Evolutionary conservation across 2,113 vertebrate genomes (phyloP).

Genomic region (Myrmecophaga tridactyla): DNA sequence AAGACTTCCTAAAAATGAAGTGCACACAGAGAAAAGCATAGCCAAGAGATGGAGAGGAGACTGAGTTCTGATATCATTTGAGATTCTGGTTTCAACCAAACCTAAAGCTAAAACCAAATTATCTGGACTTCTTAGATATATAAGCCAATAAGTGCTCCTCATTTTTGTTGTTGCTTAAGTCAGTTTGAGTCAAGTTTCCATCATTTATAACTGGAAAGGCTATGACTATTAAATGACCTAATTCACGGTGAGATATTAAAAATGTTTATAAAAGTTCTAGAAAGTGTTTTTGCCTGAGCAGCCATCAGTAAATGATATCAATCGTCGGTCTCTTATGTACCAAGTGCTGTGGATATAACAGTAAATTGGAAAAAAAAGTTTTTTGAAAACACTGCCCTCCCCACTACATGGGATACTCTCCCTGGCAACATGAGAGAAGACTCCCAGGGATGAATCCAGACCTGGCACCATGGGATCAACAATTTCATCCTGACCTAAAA

Average conservation of each 20-base stretch:
- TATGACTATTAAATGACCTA: fast-evolving
- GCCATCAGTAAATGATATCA: not conserved
- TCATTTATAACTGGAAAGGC: not conserved
- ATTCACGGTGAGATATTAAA: not conserved
- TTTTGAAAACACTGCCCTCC: too few species aligned
- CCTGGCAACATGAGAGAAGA: too few species aligned
- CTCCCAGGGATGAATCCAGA: too few species aligned
- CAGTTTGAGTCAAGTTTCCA: not conserved
- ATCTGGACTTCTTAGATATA: not conserved
- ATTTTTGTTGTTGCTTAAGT: not conserved
- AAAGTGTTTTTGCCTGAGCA: not conserved
- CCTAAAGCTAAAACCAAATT: not conserved
- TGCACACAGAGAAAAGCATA: not conserved
- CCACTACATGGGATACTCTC: too few species aligned
- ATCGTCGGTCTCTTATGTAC: not conserved
- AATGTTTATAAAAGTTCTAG: not conserved
- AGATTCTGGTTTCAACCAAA: not conserved
- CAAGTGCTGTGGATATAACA: not conserved
- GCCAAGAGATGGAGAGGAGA: not conserved
- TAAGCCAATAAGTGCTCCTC: not conserved
- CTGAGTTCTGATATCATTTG: not conserved
- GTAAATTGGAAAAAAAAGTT: too few species aligned
- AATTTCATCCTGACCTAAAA: too few species aligned
- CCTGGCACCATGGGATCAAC: too few species aligned
- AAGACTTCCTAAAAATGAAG: not conserved